These are phyloP conservation scores for Autographa pulchrina DNA, from an alignment of 2,888 invertebrate species.

Conservation along the genomic window DNA sequence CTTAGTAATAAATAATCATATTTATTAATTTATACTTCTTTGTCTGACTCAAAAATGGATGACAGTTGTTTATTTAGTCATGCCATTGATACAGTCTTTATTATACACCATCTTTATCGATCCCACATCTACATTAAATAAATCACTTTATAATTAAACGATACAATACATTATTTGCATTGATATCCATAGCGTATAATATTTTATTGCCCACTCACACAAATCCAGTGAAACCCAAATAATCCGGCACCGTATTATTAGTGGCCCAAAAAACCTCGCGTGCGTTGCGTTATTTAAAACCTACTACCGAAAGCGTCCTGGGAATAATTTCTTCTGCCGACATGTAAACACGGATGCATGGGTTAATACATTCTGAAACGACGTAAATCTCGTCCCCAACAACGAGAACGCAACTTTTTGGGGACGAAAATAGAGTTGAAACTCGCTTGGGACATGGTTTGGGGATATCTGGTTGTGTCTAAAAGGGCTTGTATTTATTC, in stretches of 20 bases:
- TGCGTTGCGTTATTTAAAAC: conserved; percentile 74
- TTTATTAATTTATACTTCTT: too few relatives aligned
- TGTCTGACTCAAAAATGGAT: too few relatives aligned
- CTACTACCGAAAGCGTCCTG: conserved; percentile 72
- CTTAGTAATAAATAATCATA: too few relatives aligned
- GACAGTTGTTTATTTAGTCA: too few relatives aligned
- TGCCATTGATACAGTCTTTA: not conserved
- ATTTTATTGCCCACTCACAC: conserved; percentile 25
- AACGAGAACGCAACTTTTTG: conserved; percentile 36
- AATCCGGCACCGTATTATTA: conserved; percentile 55
- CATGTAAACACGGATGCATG: conserved; percentile 79
- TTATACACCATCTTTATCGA: not conserved
- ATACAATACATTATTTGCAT: not conserved
- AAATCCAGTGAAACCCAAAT: conserved; percentile 45
- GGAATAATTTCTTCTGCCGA: conserved; percentile 81
- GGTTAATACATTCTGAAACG: conserved; percentile 34
- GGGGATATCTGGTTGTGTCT: conserved; percentile 10
- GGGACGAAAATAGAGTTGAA: not conserved
- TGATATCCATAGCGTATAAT: not conserved
- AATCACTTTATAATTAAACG: not conserved
- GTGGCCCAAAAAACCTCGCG: conserved; percentile 63
- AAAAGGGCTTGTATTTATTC: conserved; percentile 60
- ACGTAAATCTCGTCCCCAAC: conserved; percentile 12
- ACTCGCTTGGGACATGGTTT: conserved; percentile 21
- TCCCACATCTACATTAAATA: not conserved